Percentiles rank a stretch among this genome's conserved stretches.
Evolutionary conservation across 2,113 vertebrate genomes (phyloP).

Genomic region (Brachionichthys hirsutus): DNA sequence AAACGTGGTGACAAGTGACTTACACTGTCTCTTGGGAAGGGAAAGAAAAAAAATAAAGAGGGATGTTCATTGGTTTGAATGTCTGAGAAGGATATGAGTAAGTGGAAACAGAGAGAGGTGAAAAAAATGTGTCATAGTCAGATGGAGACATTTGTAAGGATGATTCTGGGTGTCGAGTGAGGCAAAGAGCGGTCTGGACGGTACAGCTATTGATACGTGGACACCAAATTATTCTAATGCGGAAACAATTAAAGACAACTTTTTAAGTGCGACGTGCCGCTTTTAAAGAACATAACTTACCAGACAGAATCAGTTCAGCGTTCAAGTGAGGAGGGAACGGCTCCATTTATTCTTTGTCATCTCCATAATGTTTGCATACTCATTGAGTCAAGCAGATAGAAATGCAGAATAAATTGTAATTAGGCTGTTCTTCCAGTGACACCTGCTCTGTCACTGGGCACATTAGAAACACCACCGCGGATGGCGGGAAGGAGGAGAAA

Average conservation of each 20-base stretch:
- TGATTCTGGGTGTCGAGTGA: not conserved
- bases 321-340: constrained; percentile 43
- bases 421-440: constrained; percentile 65
- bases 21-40: constrained; percentile 32
- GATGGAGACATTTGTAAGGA: not conserved
- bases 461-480: constrained; percentile 43
- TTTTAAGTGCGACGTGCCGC: constrained; percentile 32
- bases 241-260: not conserved
- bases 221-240: not conserved
- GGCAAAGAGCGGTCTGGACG: not conserved
- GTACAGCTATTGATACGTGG: not conserved
- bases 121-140: constrained; percentile 7
- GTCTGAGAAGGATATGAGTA: constrained; percentile 6
- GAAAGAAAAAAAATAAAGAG: constrained; percentile 20
- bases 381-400: constrained; percentile 42
- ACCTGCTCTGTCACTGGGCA: constrained; percentile 63
- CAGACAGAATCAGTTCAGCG: constrained; percentile 61
- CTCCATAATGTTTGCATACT: constrained; percentile 57
- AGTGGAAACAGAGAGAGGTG: not conserved
- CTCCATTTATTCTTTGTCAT: constrained; percentile 29
- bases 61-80: constrained; percentile 33
- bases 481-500: constrained; percentile 3
- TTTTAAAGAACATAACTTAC: constrained; percentile 27
- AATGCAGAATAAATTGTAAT: constrained; percentile 71
- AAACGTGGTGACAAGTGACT: constrained; percentile 54